Conservation (phyloP, 2,113 vertebrate species). For the Scomber japonicus region DNA sequence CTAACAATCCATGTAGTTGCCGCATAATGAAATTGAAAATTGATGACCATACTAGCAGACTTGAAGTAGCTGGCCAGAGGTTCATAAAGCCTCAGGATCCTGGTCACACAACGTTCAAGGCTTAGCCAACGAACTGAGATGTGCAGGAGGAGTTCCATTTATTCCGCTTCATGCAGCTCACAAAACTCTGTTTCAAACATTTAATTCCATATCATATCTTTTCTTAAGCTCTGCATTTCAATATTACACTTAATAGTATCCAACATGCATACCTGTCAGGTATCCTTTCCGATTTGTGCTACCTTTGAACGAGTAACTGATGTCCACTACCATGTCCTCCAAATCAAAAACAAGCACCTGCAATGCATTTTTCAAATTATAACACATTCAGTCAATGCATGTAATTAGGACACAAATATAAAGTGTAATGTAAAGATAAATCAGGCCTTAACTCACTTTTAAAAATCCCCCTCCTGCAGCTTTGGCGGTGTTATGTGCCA, state of each 20-base stretch:
- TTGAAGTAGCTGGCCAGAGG: too few relatives aligned
- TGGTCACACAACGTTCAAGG: too few relatives aligned
- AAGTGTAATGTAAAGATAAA: too few relatives aligned
- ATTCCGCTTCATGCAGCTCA: background rate
- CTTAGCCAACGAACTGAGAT: too few relatives aligned
- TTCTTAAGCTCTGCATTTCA: too few relatives aligned
- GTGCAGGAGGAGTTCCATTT: background rate
- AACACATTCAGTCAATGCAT: too few relatives aligned
- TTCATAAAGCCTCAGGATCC: too few relatives aligned
- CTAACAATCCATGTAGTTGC: too few relatives aligned
- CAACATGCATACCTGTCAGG: background rate
- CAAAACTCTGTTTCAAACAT: background rate
- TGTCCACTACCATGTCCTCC: conserved; percentile 14
- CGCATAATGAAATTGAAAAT: too few relatives aligned
- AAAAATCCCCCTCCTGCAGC: background rate
- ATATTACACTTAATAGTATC: too few relatives aligned
- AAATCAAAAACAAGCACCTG: background rate
- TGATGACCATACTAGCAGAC: too few relatives aligned
- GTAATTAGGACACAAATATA: background rate
- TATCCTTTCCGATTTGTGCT: conserved; percentile 25
- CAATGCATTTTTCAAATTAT: background rate
- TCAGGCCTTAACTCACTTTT: background rate
- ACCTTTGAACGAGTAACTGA: conserved; percentile 18
- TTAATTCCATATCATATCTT: too few relatives aligned
- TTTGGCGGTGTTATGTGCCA: background rate